Evolutionary conservation across 30 jellyfish, hydroid and myxozoan genomes (phyloP), one percentile per base, ranked within the genome.

Genomic region (Pseudorhiza aurosa): DNA sequence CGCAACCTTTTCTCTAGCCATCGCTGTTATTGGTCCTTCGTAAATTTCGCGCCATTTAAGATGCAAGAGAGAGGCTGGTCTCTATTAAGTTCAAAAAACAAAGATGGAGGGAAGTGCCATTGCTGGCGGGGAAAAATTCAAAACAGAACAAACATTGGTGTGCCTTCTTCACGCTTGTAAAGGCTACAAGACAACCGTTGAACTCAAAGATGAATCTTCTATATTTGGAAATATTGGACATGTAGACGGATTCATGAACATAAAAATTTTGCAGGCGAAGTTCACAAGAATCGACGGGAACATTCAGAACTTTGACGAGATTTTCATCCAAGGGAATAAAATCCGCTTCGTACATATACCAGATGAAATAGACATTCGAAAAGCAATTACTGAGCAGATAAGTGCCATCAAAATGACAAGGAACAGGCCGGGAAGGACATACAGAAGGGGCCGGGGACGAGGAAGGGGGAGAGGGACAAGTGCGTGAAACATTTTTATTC

Each of bases 271-370:
- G 15, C 58, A 85, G 12, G 98, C 80, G 2, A 33, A 37, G 29
- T 27, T 78, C 17, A 59, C 69, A 15, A 77, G 44, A 43, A 32
- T 75, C 26, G 60, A 83, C 59, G 96, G 98, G 21, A 49, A 42
- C 31, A 70, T 57, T 0, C 75, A 53, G 15, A 42, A 70, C 11
- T 90, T 75, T 67, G 77, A 73, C 5, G 78, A 59, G 24, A 50
- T 90, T 47, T 87, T 71, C 49, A 65, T 90, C 36, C 87, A 71
- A 65, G 96, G 94, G n/a, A 68, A 45, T 19, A 68, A 82, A 40
- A 77, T 90, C 68, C 95, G 98, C 21, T 90, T 72, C 58, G 92
- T 90, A 8, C 98, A 90, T 43, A 83, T 90, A n/a, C 98, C 98
- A 27, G 96, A 90, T 69, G 96, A 83, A 53, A 84, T 90, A 29